These are phyloP conservation scores for Mionectes olivaceus DNA, from an alignment of 2,797 vertebrate species.

Conservation along the genomic window DNA sequence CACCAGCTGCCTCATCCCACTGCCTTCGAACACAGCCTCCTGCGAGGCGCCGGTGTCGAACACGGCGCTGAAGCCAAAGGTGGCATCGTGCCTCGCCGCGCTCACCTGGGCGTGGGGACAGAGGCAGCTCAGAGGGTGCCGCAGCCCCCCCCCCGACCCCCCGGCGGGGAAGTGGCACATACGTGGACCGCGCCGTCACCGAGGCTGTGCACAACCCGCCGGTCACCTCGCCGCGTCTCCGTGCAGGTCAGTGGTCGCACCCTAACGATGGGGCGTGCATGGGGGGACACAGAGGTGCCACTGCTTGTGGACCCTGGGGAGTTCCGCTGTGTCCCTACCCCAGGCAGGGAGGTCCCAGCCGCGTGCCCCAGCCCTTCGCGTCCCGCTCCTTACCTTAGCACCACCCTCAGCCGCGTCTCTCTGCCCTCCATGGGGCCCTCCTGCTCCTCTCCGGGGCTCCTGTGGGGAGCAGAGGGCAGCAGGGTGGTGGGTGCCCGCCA, in stretches of 20 bases:
- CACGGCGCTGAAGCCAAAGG: constrained; percentile 74
- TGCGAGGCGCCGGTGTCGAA: constrained; percentile 74
- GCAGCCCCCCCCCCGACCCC: accelerated
- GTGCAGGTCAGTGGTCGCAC: constrained; percentile 76
- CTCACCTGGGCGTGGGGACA: constrained; percentile 18
- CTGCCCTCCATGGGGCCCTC: neutral
- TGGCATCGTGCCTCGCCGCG: constrained; percentile 52
- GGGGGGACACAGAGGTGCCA: neutral
- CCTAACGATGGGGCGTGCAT: neutral
- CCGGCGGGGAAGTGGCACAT: neutral
- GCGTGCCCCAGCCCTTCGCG: accelerated
- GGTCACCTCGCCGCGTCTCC: constrained; percentile 70
- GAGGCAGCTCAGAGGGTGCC: neutral
- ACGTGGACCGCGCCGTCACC: constrained; percentile 72
- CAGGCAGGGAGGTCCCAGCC: accelerated
- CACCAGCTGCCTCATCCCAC: constrained; percentile 74
- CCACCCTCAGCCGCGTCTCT: constrained; percentile 70
- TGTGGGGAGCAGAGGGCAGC: neutral
- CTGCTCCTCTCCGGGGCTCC: neutral
- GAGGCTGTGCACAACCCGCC: constrained; percentile 70
- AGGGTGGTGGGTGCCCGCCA: neutral
- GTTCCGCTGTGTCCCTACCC: neutral
- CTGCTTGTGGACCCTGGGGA: neutral
- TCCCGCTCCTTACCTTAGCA: constrained; percentile 65
- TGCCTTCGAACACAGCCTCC: constrained; percentile 75